These are phyloP conservation scores for Agriopis marginaria DNA, from an alignment of 2,888 invertebrate species.

Conservation along the genomic window DNA sequence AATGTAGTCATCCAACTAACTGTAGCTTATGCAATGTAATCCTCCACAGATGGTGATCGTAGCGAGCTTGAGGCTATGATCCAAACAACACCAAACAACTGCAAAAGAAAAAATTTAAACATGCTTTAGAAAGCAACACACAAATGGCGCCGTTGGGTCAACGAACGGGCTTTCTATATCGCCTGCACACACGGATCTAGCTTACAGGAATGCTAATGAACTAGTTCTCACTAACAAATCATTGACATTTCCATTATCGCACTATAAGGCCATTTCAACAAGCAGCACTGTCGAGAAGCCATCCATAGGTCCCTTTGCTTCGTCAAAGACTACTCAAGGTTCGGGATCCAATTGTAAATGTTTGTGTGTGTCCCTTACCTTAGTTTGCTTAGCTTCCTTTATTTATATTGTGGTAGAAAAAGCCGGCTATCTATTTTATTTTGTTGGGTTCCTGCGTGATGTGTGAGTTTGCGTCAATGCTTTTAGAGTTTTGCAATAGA, in stretches of 20 bases:
- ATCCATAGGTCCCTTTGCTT: slow-evolving; percentile 76
- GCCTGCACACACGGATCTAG: slow-evolving; percentile 82
- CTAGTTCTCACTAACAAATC: slow-evolving; percentile 70
- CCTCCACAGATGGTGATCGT: slow-evolving; percentile 87
- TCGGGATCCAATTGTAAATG: slow-evolving; percentile 64
- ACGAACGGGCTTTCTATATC: slow-evolving; percentile 81
- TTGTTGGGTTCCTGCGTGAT: slow-evolving; percentile 27
- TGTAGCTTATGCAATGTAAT: slow-evolving; percentile 83
- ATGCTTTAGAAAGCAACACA: slow-evolving; percentile 84
- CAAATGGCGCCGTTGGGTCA: slow-evolving; percentile 70
- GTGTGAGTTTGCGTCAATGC: slow-evolving; percentile 33
- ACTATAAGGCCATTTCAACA: slow-evolving; percentile 73
- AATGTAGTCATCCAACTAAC: slow-evolving; percentile 72
- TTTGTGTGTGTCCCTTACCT: slow-evolving; percentile 59
- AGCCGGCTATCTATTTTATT: slow-evolving; percentile 15
- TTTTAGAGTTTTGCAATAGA: slow-evolving; percentile 33
- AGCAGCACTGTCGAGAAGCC: slow-evolving; percentile 74
- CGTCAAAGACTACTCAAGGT: slow-evolving; percentile 74
- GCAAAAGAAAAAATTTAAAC: slow-evolving; percentile 87
- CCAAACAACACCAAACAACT: slow-evolving; percentile 87
- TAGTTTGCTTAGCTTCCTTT: slow-evolving; percentile 63
- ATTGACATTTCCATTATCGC: slow-evolving; percentile 72
- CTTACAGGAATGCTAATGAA: slow-evolving; percentile 80
- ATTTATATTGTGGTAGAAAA: slow-evolving; percentile 47
- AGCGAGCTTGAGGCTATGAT: slow-evolving; percentile 87